These are phyloP conservation scores for Eptesicus fuscus DNA, from an alignment of 2,113 vertebrate genomes.

Conservation along the genomic window DNA sequence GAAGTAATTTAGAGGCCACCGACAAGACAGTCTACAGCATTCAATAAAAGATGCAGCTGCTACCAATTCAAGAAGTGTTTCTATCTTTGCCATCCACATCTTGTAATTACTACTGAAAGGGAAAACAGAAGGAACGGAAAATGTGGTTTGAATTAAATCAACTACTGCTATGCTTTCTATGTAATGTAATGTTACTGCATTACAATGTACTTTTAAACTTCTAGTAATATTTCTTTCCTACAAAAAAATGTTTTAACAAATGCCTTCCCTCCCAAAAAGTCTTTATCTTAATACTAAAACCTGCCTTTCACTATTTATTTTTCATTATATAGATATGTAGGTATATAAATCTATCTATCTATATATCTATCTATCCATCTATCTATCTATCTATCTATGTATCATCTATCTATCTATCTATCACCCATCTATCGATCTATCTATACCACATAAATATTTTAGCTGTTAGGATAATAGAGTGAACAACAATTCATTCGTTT, in stretches of 20 bases:
- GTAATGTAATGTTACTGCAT: background rate
- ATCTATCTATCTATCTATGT: background rate
- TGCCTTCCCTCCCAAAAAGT: background rate
- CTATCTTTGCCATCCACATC: background rate
- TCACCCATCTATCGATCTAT: background rate
- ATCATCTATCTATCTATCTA: no score
- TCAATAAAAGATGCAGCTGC: background rate
- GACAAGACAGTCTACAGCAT: background rate
- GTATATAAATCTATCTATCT: background rate
- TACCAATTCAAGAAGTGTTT: background rate
- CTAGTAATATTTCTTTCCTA: background rate
- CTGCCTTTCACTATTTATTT: background rate
- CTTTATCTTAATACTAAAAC: background rate
- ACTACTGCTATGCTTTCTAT: background rate
- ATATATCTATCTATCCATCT: no score
- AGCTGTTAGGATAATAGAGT: background rate
- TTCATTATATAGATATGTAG: background rate
- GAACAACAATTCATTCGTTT: background rate
- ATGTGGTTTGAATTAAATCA: background rate
- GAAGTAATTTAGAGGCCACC: slow-evolving; percentile 36
- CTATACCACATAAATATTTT: background rate
- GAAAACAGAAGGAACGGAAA: slow-evolving; percentile 20
- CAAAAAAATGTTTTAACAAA: background rate
- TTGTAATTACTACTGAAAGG: slow-evolving; percentile 1
- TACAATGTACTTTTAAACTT: background rate